Base-by-base conservation (phyloP, 2,888 invertebrate genomes). In the Brachyopa scutellaris region DNA sequence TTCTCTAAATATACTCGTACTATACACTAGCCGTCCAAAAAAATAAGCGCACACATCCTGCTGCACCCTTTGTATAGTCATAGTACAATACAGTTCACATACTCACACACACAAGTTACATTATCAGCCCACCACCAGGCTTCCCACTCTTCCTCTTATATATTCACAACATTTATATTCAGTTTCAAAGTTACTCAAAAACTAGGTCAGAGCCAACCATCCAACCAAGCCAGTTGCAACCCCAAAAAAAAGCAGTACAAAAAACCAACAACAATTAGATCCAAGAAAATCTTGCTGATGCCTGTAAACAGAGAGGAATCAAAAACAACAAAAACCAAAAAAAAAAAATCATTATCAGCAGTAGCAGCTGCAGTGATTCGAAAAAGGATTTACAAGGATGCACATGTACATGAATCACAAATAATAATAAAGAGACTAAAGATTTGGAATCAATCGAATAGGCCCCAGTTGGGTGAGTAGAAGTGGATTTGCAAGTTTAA, bases 151-250 rank as follows among this genome's bases (percentile, higher is more conserved):
- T 15, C 38, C 36, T 38, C 70, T 31, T 72, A 42, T 11, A 64
- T 53, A 72, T 78, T 47, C 57, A 78, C 57, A 78, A 45, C 72
- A 66, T 77, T 77, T 77, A 77, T 64, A 49, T 66, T 53, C 45
- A 21, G 51, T 67, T 79, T 33, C 55, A 79, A 67, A 79, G 53
- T 73, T 61, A 59, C 72, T 38, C 26, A 19, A 59, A 59, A 79
- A 67, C 73, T 79, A 67, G 79, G 79, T 73, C 79, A 79, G 51
- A 79, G 51, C 73, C 51, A 73, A 38, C 73, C 73, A 78, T 59
- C 66, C 66, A 53, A 45, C 53, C 51, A 61, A 57, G 47, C 38
- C 47, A 53, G 61, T 40, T 31, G 13, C 62, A 53, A 62, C 51
- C 59, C 31, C 38, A 45, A 67, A 42, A 40, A 7, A 13, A 15